Evolutionary conservation across 1,140 invertebrate genomes (phyloP).

Genomic region (Drosophila mayri): DNA sequence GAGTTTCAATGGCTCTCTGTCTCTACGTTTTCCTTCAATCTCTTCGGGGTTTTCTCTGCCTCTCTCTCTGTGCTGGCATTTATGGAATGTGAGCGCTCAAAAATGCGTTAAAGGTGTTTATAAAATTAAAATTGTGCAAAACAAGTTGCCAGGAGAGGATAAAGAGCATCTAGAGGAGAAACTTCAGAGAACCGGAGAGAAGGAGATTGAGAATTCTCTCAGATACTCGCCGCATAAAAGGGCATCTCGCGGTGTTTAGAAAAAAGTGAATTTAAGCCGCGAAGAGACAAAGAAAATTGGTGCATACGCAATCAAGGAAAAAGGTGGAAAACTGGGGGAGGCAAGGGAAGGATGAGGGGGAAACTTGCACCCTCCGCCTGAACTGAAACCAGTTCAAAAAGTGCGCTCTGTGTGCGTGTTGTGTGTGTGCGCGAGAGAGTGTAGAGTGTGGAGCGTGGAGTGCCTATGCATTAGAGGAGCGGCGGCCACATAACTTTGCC

Average conservation of each 20-base stretch:
- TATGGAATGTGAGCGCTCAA: conserved; percentile 83
- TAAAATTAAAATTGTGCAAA: conserved; percentile 84
- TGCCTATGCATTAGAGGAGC: conserved; percentile 58
- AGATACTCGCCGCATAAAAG: conserved; percentile 26
- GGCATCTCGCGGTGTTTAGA: conserved; percentile 60
- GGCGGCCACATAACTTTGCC: conserved; percentile 71
- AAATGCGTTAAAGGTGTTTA: conserved; percentile 84
- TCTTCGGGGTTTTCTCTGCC: conserved; percentile 10
- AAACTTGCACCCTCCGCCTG: conserved; percentile 73
- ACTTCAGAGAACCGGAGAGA: not conserved
- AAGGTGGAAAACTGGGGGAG: not conserved
- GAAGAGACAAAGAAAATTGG: conserved; percentile 80
- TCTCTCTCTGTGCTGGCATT: conserved; percentile 53
- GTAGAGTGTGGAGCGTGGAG: conserved; percentile 19
- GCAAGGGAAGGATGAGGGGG: not conserved
- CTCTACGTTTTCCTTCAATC: conserved; percentile 7
- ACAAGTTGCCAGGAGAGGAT: conserved; percentile 67
- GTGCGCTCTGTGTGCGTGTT: conserved; percentile 29
- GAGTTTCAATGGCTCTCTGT: conserved; percentile 43
- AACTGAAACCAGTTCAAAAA: conserved; percentile 68
- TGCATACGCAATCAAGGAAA: conserved; percentile 61
- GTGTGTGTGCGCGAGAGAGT: conserved; percentile 8
- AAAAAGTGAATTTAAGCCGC: conserved; percentile 76
- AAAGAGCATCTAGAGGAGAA: not conserved
- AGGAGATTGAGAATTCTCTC: conserved; percentile 12